Conservation (phyloP, 2,888 invertebrate species). For the Teleogryllus oceanicus region DNA sequence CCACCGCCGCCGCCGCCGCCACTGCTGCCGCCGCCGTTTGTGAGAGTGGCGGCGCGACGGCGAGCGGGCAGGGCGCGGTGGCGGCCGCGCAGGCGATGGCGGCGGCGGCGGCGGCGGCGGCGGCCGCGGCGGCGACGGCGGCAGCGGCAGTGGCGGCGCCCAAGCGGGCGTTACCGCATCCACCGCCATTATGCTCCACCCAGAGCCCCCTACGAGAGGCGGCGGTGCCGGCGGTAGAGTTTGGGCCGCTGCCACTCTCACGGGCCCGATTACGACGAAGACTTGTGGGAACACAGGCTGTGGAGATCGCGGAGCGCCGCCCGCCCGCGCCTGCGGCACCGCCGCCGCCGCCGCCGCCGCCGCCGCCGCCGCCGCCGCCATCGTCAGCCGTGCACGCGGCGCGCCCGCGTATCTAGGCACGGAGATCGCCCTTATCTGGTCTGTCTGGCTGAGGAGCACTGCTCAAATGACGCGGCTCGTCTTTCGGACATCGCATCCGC, state of each 20-base stretch:
- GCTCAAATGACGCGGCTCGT: neutral
- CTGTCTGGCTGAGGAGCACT: neutral
- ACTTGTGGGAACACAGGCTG: neutral
- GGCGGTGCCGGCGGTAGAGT: too few species aligned
- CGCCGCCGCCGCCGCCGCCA: neutral
- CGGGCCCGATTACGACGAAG: neutral
- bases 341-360: neutral
- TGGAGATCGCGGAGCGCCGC: conserved; percentile 1
- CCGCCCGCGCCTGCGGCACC: neutral
- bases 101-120: neutral
- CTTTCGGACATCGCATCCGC: neutral
- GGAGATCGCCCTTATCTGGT: neutral
- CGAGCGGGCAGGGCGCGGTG: neutral
- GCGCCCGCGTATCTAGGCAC: conserved; percentile 5
- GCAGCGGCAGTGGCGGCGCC: neutral
- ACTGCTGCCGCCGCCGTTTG: neutral
- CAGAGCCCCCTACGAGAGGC: neutral
- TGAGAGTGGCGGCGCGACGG: too few species aligned
- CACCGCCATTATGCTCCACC: neutral
- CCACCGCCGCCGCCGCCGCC: neutral
- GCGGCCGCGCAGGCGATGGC: neutral
- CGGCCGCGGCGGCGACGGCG: neutral
- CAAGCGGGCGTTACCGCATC: neutral
- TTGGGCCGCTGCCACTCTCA: neutral
- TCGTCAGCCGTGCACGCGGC: neutral